Conservation (phyloP, 2,888 invertebrate species). For the Ditylenchus weischeri region DNA sequence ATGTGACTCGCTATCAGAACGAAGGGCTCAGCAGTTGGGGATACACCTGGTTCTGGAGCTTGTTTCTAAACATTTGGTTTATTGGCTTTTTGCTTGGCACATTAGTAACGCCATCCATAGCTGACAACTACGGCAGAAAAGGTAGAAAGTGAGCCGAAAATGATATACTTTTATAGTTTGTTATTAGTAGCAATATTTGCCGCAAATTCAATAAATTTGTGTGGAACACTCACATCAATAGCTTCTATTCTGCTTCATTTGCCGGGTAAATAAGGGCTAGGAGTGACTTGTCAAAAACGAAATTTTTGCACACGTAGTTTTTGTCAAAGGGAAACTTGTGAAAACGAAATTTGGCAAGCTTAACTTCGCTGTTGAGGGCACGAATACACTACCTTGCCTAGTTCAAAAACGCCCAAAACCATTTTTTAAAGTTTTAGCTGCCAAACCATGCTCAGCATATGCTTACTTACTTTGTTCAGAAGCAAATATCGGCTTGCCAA, state of each 20-base stretch:
- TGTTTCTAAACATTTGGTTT: slow-evolving; percentile 35
- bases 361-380: too few relatives aligned
- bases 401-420: too few relatives aligned
- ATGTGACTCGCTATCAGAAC: slow-evolving; percentile 20
- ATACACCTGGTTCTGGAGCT: slow-evolving; percentile 36
- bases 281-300: too few relatives aligned
- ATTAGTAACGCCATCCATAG: slow-evolving; percentile 30
- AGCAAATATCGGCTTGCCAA: too few relatives aligned
- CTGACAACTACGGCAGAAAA: slow-evolving; percentile 31
- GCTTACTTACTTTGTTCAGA: too few relatives aligned
- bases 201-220: slow-evolving; percentile 7
- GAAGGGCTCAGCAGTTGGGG: slow-evolving; percentile 23
- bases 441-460: too few relatives aligned
- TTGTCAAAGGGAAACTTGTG: too few relatives aligned
- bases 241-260: background rate
- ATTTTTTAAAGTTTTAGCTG: too few relatives aligned
- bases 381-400: too few relatives aligned
- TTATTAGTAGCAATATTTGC: slow-evolving; percentile 6
- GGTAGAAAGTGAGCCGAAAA: slow-evolving; percentile 30
- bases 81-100: slow-evolving; percentile 36
- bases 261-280: slow-evolving; percentile 18
- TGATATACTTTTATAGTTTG: slow-evolving; percentile 2
- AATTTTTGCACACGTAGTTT: too few relatives aligned
- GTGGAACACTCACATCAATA: slow-evolving; percentile 1
- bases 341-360: too few relatives aligned